phyloP scores from a whole-genome alignment of 2,113 vertebrate genomes.

The Triplophysa rosa region DNA sequence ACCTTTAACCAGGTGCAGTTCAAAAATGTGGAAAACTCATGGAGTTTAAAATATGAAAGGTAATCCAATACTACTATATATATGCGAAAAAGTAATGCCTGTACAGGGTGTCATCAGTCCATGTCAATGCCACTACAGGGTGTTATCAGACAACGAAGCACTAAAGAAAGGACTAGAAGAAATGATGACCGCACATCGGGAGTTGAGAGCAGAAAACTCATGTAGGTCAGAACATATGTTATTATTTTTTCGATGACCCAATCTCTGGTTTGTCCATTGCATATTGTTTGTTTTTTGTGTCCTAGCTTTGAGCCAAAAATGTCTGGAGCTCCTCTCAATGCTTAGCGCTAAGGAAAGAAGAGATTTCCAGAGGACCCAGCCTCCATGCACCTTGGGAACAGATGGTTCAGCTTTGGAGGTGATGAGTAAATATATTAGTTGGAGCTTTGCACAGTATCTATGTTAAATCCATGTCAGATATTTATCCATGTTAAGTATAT shows the following conservation, averaged over 20 bases:
- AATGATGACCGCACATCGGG: constrained; percentile 77
- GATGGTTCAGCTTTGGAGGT: constrained; percentile 83
- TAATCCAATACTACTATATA: constrained; percentile 27
- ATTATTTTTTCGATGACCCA: not conserved
- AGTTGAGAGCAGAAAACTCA: constrained; percentile 79
- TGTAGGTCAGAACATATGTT: constrained; percentile 68
- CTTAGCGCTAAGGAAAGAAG: constrained; percentile 80
- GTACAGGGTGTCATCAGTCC: not conserved
- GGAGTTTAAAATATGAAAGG: constrained; percentile 85
- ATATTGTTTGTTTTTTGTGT: not conserved
- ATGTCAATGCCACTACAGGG: constrained; percentile 62
- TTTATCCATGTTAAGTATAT: not conserved
- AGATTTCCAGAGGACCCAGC: constrained; percentile 70
- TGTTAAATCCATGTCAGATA: not conserved
- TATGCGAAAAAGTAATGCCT: not conserved
- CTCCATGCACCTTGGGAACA: constrained; percentile 58
- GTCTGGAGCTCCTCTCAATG: constrained; percentile 82
- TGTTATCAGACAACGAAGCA: constrained; percentile 81
- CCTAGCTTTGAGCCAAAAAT: constrained; percentile 79
- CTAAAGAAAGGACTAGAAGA: constrained; percentile 79
- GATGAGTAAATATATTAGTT: not conserved
- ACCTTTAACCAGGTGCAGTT: constrained; percentile 86
- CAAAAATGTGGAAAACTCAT: constrained; percentile 84
- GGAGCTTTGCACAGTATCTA: not conserved
- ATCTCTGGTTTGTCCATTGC: not conserved